Base-by-base conservation (phyloP, 2,888 invertebrate species). In the Sinotaia quadrata region DNA sequence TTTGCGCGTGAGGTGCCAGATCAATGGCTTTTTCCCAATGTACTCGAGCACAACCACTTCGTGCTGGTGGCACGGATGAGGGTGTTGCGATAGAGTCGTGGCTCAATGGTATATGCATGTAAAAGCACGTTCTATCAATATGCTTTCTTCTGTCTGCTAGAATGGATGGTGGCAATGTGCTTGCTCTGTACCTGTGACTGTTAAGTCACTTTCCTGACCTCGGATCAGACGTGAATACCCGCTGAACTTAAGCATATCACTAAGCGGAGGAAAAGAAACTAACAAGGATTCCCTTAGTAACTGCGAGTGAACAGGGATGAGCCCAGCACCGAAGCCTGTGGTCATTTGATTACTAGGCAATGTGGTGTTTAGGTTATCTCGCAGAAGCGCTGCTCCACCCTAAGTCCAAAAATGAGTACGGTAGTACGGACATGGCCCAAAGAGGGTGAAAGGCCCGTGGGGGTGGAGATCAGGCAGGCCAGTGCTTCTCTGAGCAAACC, bases 221-320 rank as follows among this genome's bases (percentile, higher is more conserved):
- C 56, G 34, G 21, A 56, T 56, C 56, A 34, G 56, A 56, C 56
- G 47, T 33, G 56, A 56, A 33, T 56, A 56, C 56, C 56, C 56
- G 56, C 56, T 56, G 56, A 56, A 56, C 33, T 56, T 56, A 56
- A 56, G 56, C 56, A 56, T 56, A 56, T 56, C 56, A 56, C 56
- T 56, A 56, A 56, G 56, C 56, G 33, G 33, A 31, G 33, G 33
- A 56, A 56, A 56, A 56, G 56, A 56, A 56, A 56, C 56, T 56
- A 56, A 56, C 29, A 24, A 56, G 56, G 56, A 56, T 91, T 91
- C 89, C 90, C 90, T 84, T 86, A 91, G 91, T 91, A 92, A 90
- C 90, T 90, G 91, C 91, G 91, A 91, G 90, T 89, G 90, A 91
- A 91, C 87, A 87, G 90, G 91, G 90, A 91, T 81, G 73, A 91